These are phyloP conservation scores for Mesoclemmys tuberculata DNA, from an alignment of 2,113 vertebrate genomes.

Conservation along the genomic window DNA sequence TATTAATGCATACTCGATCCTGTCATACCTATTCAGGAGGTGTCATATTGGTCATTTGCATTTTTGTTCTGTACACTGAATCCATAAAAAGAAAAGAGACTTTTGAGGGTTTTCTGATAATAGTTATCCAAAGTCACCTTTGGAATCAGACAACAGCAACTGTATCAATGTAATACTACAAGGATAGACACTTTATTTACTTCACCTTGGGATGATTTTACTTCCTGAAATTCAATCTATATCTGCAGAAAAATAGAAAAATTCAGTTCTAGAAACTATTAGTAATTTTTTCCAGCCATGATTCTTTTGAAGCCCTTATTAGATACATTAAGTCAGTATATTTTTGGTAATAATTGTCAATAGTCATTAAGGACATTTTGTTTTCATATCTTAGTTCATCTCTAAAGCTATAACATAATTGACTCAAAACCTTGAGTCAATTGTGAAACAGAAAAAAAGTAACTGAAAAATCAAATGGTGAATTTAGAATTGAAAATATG, in stretches of 20 bases:
- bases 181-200: background rate
- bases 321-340: background rate
- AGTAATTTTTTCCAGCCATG: background rate
- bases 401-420: background rate
- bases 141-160: background rate
- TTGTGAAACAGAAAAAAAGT: background rate
- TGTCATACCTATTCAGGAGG: background rate
- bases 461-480: background rate
- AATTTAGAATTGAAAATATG: background rate
- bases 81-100: background rate
- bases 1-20: background rate
- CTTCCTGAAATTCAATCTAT: background rate
- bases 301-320: background rate
- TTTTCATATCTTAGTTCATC: background rate
- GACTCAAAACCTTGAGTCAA: background rate
- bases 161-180: background rate
- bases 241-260: background rate
- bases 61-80: background rate
- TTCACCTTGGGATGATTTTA: background rate
- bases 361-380: background rate
- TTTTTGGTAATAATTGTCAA: background rate
- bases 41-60: background rate
- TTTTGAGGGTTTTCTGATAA: background rate
- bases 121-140: background rate
- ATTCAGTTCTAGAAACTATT: background rate